Base-by-base conservation (phyloP, 2,113 vertebrate genomes). In the Pachycephala philippinensis region DNA sequence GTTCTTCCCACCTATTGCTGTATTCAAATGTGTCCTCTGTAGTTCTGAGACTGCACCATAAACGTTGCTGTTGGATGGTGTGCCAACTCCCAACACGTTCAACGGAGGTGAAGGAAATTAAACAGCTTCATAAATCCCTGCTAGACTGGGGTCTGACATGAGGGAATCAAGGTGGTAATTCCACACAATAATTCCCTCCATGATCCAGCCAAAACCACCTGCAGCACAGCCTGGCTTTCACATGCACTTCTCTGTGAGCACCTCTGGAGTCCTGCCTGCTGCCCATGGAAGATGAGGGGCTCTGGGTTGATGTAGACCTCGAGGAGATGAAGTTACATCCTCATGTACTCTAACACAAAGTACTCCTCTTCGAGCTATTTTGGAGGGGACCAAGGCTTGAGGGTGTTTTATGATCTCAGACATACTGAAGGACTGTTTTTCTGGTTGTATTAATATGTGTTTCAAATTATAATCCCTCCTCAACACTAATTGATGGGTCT, bases 131-230 rank as follows among this genome's bases (percentile, higher is more conserved):
- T 39, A 89, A 77, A 60, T 27, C 33, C 49, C 31, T 15, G 18
- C 68, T 35, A 17, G 77, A 5, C 40, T 77, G 68, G 53, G n/a
- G 6, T 84, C 64, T 87, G 40, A 35, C 19, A 10, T 21, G 42
- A 53, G 7, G 2, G 21, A 63, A 10, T 35, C 37, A 10, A 44
- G 2, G 7, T 30, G 26, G 19, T 24, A 37, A 40, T 75, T 88
- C 70, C 47, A 24, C 10, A 45, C 17, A 6, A 1, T 5, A 60
- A 61, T 49, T 89, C n/a, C 28, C 52, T 31, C n/a, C 31, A 4
- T 0, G 0, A 22, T 7, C 27, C 78, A 57, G 56, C 30, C 64
- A 56, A 64, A 94, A 22, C 14, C 68, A 49, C 19, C 76, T 1
- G 0, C 27, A 35, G 23, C 31, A 47, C 84, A 60, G 21, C 68